Base-by-base conservation (phyloP, 2,888 invertebrate genomes). In the Thereva nobilitata region DNA sequence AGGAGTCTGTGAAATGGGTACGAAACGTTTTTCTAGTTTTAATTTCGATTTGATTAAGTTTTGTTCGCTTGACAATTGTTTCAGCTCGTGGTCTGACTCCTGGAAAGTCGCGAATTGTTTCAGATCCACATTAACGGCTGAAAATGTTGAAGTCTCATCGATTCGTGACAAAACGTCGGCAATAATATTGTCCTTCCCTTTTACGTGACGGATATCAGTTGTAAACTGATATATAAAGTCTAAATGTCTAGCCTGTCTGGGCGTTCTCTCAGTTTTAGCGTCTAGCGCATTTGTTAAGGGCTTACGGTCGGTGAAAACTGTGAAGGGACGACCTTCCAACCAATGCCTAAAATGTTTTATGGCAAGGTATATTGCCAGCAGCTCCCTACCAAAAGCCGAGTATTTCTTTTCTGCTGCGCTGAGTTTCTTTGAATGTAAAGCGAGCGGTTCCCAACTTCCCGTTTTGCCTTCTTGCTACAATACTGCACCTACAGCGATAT, bases 341-440 rank as follows among this genome's bases (percentile, higher is more conserved):
- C 4, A 9, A 10, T 6, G n/a, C 5, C 45, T 45, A 10, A 45
- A 45, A 8, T 45, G 4, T 2, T 45, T 67, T 4, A 74, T 57
- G 1, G 72, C 67, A 1, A 64, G 47, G 49, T 73, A 75, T 4
- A 74, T 72, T 0, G 74, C 73, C 1, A 74, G 69, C 3, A 75
- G 64, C 63, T 75, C 74, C 4, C 72, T 44, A 35, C 73, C 73
- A 56, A 71, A 74, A 1, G 74, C 67, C 52, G 72, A 71, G 69
- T 75, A 76, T 23, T 72, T 74, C 2, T 4, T 45, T 65, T 76
- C 72, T 0, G 75, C 59, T 0, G 64, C 34, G 9, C 55, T 69
- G 1, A 76, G 66, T 57, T 75, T 74, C 57, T 67, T 72, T 0
- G 74, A 72, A 67, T 73, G 75, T 42, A 75, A 76, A 0, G 59